These are phyloP conservation scores for Lampris megalopsis DNA, from an alignment of 2,113 vertebrate genomes.

Conservation along the genomic window DNA sequence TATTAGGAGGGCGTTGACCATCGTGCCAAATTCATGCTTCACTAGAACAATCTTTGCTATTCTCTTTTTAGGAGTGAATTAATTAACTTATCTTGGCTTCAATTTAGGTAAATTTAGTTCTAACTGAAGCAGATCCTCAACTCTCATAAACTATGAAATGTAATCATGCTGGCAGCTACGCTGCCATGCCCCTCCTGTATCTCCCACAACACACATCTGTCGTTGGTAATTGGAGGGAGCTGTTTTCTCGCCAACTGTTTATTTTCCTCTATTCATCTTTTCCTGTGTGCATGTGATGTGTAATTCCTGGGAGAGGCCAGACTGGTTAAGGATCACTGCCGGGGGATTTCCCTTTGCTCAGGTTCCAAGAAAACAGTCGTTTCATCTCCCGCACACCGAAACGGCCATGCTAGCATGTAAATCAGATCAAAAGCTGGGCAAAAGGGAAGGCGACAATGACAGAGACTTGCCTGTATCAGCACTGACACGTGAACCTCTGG, in stretches of 20 bases:
- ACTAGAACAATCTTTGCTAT: not conserved
- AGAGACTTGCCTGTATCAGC: constrained; percentile 48
- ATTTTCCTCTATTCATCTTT: constrained; percentile 54
- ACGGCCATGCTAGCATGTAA: constrained; percentile 52
- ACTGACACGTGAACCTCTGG: constrained; percentile 37
- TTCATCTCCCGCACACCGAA: constrained; percentile 73
- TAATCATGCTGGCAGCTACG: constrained; percentile 1
- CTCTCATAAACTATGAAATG: constrained; percentile 17
- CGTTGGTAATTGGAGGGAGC: constrained; percentile 56
- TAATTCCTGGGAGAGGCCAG: constrained; percentile 63
- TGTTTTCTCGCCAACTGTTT: constrained; percentile 58
- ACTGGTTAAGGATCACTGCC: constrained; percentile 66
- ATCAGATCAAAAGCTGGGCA: constrained; percentile 70
- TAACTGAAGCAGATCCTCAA: constrained; percentile 9
- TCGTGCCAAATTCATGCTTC: constrained; percentile 6
- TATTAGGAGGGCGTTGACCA: constrained; percentile 6
- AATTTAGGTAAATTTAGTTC: constrained; percentile 2
- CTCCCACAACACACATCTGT: constrained; percentile 49
- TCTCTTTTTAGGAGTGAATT: constrained; percentile 6
- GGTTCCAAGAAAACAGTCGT: constrained; percentile 71
- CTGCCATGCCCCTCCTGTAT: not conserved
- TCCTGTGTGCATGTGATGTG: constrained; percentile 65
- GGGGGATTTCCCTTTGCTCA: constrained; percentile 69
- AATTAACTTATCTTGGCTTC: not conserved
- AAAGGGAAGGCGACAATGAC: constrained; percentile 71